Base-by-base conservation (phyloP, 2,797 vertebrate genomes). In the Hydrolagus colliei region DNA sequence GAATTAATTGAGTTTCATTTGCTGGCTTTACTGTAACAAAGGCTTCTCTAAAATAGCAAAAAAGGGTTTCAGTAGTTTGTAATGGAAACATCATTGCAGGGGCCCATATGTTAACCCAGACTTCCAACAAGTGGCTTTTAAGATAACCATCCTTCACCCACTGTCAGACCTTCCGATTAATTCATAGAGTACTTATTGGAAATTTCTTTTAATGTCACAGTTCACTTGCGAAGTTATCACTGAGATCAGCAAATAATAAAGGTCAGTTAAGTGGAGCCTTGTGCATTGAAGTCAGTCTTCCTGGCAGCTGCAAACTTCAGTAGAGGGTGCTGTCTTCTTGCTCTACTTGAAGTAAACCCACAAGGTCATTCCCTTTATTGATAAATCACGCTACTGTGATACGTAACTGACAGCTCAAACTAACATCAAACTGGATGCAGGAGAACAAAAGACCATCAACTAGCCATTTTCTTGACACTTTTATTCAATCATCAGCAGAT, bases 401-500 rank as follows among this genome's bases (percentile, higher is more conserved):
- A 98, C 96, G 96, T 97, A 95, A 97, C 96, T 98, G 98, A 99
- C 98, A 98, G 97, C 98, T 98, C 97, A 96, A 98, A 98, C 97
- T 98, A 99, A 99, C 97, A 98, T 99, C 97, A 99, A 97, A 96
- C 96, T 95, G 96, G 96, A 98, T 97, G 95, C 96, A 95, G 95
- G 95, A 97, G 97, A 98, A 99, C 97, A 99, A 98, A 99, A 99
- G 97, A 97, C 96, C 96, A 97, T 98, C 98, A 98, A 97, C 97
- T 96, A 95, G 95, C 96, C 97, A 97, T 97, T 98, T 98, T 98
- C 97, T 96, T 99, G 98, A 99, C 98, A 99, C 97, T 99, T 99
- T 99, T 99, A 99, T 98, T 99, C 97, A 99, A 99, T 99, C 98
- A 98, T 96, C 93, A 95, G 96, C 97, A 98, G 97, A 99, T 99